Percentiles rank a stretch among this genome's conserved stretches.
Evolutionary conservation across 2,113 vertebrate species (phyloP).

Genomic region (Corvus moneduloides): DNA sequence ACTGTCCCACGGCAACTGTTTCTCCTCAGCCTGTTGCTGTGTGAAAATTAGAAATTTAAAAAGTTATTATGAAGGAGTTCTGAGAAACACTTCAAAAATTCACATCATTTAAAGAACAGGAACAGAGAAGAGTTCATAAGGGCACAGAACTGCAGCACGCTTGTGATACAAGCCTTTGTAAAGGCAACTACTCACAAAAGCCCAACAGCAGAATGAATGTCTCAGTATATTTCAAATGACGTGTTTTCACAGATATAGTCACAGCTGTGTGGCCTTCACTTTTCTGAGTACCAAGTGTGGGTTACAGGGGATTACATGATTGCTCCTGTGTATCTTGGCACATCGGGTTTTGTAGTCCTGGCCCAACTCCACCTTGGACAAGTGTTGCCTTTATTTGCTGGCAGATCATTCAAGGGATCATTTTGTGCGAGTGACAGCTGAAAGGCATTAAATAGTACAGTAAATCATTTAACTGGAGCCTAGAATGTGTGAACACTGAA

Average conservation of each 20-base stretch:
- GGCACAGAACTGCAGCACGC: neutral
- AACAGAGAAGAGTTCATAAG: neutral
- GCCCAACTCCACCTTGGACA: neutral
- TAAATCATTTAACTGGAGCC: conserved; percentile 46
- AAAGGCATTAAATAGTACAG: conserved; percentile 52
- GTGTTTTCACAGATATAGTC: neutral
- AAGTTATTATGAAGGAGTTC: neutral
- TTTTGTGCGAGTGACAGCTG: conserved; percentile 27
- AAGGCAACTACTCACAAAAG: neutral
- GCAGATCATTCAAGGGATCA: neutral
- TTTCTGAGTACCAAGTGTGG: neutral
- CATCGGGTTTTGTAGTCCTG: neutral
- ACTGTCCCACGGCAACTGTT: neutral
- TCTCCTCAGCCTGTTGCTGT: neutral
- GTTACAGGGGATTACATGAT: neutral
- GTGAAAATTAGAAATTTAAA: neutral
- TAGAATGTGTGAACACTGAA: conserved; percentile 40
- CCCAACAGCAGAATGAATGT: neutral
- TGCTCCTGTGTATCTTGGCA: neutral
- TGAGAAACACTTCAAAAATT: neutral
- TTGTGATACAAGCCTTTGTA: neutral
- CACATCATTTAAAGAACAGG: neutral
- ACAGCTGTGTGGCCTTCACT: neutral
- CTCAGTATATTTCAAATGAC: neutral
- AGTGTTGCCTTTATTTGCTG: conserved; percentile 6